Evolutionary conservation across 2,888 invertebrate species (phyloP).

Genomic region (Cenopis cana): DNA sequence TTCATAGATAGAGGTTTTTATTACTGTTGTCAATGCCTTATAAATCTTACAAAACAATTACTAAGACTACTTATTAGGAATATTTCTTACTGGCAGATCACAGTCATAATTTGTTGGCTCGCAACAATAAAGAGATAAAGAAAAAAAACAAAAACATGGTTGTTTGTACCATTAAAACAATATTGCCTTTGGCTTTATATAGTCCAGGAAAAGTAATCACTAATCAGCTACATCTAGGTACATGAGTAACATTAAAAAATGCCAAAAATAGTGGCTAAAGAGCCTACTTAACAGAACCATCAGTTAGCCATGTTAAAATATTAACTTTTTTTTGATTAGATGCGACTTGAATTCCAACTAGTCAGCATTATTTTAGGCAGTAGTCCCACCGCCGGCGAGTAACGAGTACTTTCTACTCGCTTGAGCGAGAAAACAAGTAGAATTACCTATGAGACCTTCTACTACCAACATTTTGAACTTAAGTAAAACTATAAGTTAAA

Average conservation of each 20-base stretch:
- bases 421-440: too few relatives aligned
- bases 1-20: not conserved
- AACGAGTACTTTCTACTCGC: too few relatives aligned
- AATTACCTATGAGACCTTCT: too few relatives aligned
- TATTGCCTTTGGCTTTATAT: slow-evolving; percentile 17
- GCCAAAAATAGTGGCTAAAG: not conserved
- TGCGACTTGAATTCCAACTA: not conserved
- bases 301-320: not conserved
- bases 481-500: not conserved
- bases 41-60: not conserved
- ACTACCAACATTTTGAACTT: not conserved
- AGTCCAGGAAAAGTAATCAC: slow-evolving; percentile 3
- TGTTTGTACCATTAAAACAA: slow-evolving; percentile 1
- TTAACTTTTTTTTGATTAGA: not conserved
- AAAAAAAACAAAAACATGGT: slow-evolving; percentile 23
- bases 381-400: too few relatives aligned
- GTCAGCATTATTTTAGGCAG: slow-evolving; percentile 1
- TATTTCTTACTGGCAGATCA: slow-evolving; percentile 27
- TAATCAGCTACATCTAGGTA: slow-evolving; percentile 10
- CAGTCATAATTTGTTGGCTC: slow-evolving; percentile 17
- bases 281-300: not conserved
- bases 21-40: slow-evolving; percentile 8
- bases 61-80: not conserved
- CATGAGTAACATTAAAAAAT: not conserved
- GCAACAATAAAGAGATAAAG: slow-evolving; percentile 22